Percentiles rank a stretch among this genome's conserved stretches.
Evolutionary conservation across 2,797 vertebrate species (phyloP).

Genomic region (Podarcis siculus): DNA sequence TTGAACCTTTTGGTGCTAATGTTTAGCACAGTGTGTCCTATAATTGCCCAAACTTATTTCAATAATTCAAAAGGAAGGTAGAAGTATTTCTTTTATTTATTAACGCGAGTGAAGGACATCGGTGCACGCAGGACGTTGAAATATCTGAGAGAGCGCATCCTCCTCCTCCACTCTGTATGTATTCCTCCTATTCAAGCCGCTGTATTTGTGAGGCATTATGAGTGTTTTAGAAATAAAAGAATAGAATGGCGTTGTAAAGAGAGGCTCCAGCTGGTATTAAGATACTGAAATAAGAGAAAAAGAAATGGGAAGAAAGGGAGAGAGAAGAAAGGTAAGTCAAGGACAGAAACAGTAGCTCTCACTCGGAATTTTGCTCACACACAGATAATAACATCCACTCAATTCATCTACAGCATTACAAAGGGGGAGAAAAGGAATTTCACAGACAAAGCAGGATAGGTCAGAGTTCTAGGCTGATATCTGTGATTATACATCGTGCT

Average conservation of each 20-base stretch:
- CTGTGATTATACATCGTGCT: constrained; percentile 62
- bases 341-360: constrained; percentile 76
- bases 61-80: constrained; percentile 74
- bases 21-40: constrained; percentile 45
- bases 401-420: constrained; percentile 52
- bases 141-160: constrained; percentile 66
- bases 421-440: constrained; percentile 68
- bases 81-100: constrained; percentile 74
- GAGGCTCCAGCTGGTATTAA: constrained; percentile 76
- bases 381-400: constrained; percentile 74
- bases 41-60: constrained; percentile 74
- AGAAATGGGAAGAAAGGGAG: constrained; percentile 72
- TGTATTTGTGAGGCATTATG: constrained; percentile 77
- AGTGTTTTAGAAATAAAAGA: constrained; percentile 79
- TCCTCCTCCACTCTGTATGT: constrained; percentile 65
- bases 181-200: constrained; percentile 66
- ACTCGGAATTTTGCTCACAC: constrained; percentile 60
- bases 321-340: constrained; percentile 78
- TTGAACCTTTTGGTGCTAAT: constrained; percentile 67
- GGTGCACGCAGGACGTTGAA: constrained; percentile 50
- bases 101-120: constrained; percentile 75
- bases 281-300: constrained; percentile 75
- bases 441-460: constrained; percentile 71
- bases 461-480: constrained; percentile 80
- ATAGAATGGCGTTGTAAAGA: constrained; percentile 71